Evolutionary conservation across 1,140 invertebrate species (phyloP).

Genomic region (Cydia amplana): DNA sequence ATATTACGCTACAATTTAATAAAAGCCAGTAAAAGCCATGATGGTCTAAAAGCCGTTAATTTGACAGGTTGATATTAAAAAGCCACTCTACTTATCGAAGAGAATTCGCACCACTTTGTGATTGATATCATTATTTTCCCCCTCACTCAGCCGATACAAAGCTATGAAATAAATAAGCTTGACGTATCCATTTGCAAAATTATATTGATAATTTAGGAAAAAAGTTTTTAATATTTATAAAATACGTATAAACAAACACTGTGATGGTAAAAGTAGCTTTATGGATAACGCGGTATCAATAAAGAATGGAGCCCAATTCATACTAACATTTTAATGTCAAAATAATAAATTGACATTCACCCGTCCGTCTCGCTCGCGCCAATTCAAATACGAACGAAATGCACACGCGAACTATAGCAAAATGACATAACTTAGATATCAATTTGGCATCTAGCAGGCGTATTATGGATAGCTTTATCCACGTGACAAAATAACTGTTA

Average conservation of each 20-base stretch:
- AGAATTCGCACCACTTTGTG: constrained; percentile 18
- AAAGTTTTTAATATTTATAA: neutral
- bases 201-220: constrained; percentile 27
- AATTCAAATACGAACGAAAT: neutral
- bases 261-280: no score
- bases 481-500: no score
- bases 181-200: neutral
- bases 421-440: no score
- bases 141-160: constrained; percentile 14
- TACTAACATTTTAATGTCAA: no score
- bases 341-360: no score
- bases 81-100: constrained; percentile 4
- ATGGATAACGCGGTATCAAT: no score
- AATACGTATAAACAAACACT: no score
- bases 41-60: constrained; percentile 14
- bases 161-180: neutral
- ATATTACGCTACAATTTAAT: neutral
- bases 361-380: no score
- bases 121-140: constrained; percentile 26
- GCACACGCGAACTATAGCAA: no score
- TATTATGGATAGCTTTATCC: no score
- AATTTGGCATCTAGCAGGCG: no score
- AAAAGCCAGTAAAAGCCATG: constrained; percentile 3
- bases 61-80: constrained; percentile 26
- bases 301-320: no score